Evolutionary conservation across 2,797 vertebrate genomes (phyloP).

Genomic region (Serranus cabrilla): DNA sequence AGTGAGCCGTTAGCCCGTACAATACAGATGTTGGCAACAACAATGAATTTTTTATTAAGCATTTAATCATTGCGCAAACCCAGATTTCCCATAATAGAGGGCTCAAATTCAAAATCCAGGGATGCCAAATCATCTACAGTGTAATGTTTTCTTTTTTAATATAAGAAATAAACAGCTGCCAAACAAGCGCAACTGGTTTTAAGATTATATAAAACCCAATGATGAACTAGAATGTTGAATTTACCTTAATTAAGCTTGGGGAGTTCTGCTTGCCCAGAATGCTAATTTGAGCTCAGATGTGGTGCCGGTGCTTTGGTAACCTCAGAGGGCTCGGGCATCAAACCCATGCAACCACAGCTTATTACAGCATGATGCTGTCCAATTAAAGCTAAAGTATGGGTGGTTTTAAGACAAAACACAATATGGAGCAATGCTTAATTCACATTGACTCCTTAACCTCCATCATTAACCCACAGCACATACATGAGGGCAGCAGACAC

Average conservation of each 20-base stretch:
- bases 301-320: conserved; percentile 71
- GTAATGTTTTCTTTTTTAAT: conserved; percentile 89
- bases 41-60: conserved; percentile 97
- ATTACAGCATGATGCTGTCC: conserved; percentile 69
- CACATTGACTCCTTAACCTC: conserved; percentile 44
- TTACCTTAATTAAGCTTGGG: conserved; percentile 88
- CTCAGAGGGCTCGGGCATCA: conserved; percentile 78
- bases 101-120: conserved; percentile 84
- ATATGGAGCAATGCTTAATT: conserved; percentile 37
- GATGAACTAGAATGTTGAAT: conserved; percentile 85
- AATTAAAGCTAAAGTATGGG: conserved; percentile 71
- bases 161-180: conserved; percentile 88
- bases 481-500: neutral
- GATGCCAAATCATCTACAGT: conserved; percentile 86
- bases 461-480: conserved; percentile 48
- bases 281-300: conserved; percentile 84
- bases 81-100: conserved; percentile 88
- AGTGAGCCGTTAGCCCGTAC: conserved; percentile 98
- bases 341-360: conserved; percentile 74
- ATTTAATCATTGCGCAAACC: conserved; percentile 90
- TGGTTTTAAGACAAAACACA: conserved; percentile 57
- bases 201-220: conserved; percentile 85
- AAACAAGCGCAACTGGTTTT: conserved; percentile 85
- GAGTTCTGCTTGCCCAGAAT: conserved; percentile 82
- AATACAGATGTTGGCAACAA: conserved; percentile 99